A percentile compares a stretch with the other conserved stretches of the same genome.
phyloP scores from a whole-genome alignment of 2,113 vertebrate species.

The Orthonyx spaldingii region DNA sequence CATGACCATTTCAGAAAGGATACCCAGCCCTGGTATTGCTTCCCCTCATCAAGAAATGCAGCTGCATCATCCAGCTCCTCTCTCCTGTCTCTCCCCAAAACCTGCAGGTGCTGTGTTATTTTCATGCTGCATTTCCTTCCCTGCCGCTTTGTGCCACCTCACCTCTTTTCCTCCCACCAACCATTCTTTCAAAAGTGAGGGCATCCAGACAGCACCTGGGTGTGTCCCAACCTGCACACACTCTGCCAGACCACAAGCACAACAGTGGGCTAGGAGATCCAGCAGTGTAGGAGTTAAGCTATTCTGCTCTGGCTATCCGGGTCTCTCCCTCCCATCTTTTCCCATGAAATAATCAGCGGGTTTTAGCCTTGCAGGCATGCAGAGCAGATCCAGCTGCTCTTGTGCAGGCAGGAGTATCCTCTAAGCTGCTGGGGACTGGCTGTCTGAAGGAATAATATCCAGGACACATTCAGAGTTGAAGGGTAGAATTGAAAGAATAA shows the following conservation, averaged over 20 bases:
- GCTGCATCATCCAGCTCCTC: background rate
- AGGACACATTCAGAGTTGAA: background rate
- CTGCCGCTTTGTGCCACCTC: background rate
- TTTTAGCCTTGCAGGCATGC: constrained; percentile 13
- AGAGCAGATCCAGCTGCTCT: constrained; percentile 8
- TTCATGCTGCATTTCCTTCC: background rate
- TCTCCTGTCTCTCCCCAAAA: background rate
- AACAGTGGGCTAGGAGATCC: background rate
- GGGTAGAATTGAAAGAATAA: background rate
- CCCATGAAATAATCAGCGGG: background rate
- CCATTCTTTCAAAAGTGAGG: background rate
- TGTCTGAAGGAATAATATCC: constrained; percentile 28
- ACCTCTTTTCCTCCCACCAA: background rate
- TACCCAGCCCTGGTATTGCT: background rate
- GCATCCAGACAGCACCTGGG: background rate
- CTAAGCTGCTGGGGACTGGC: background rate
- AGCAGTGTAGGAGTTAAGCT: background rate
- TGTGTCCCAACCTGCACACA: background rate
- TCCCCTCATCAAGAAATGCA: background rate
- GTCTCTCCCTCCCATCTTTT: background rate
- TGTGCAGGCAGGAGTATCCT: background rate
- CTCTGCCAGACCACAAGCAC: background rate
- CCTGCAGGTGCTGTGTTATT: background rate
- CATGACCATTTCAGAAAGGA: background rate
- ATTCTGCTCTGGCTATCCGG: background rate